Evolutionary conservation across 2,888 invertebrate genomes (phyloP).

Genomic region (Neoaliturus tenellus): DNA sequence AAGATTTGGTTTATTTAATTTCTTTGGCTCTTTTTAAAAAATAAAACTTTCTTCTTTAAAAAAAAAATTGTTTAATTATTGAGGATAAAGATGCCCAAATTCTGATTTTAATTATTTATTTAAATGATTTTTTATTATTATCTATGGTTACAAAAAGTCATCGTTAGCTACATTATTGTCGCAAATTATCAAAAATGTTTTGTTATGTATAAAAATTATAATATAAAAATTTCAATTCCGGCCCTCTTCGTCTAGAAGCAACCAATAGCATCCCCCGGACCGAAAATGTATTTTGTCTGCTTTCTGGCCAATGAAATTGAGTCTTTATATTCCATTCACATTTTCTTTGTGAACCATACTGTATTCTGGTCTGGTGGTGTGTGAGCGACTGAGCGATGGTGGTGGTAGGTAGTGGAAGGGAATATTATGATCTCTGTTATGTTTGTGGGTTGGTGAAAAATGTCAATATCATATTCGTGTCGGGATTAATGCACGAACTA

Average conservation of each 20-base stretch:
- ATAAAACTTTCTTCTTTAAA: no score
- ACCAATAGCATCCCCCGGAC: background rate
- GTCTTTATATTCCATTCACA: constrained; percentile 63
- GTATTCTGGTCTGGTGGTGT: constrained; percentile 31
- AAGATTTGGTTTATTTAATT: no score
- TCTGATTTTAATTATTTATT: no score
- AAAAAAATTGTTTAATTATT: no score
- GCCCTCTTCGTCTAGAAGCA: background rate
- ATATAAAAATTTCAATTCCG: no score
- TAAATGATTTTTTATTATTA: no score
- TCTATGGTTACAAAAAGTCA: no score
- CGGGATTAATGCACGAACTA: background rate
- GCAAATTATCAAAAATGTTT: no score
- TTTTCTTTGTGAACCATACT: constrained; percentile 64
- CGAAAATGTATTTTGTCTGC: constrained; percentile 11
- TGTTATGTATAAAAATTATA: no score
- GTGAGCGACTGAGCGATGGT: constrained; percentile 54
- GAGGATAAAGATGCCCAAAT: no score
- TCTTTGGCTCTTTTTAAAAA: no score
- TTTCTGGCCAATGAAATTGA: constrained; percentile 60
- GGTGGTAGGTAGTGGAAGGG: constrained; percentile 61
- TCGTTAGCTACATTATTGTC: no score
- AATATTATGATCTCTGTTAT: constrained; percentile 62
- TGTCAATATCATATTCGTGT: constrained; percentile 64
- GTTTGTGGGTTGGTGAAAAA: constrained; percentile 63